These are phyloP conservation scores for Megaceryle alcyon DNA, from an alignment of 2,797 vertebrate species.

Conservation along the genomic window DNA sequence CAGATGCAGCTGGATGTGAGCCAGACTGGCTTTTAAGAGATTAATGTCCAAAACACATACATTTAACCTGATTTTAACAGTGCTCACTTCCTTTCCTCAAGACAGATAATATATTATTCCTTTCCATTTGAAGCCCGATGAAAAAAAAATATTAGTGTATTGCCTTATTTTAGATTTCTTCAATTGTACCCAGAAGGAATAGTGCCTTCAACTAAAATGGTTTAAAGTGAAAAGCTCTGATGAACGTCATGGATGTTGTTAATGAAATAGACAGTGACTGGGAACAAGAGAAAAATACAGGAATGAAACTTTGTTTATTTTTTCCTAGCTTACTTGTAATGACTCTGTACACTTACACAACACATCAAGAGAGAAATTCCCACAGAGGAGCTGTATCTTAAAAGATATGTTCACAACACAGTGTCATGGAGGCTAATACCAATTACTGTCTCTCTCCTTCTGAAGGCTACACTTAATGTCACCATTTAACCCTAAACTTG, in stretches of 20 bases:
- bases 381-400: not conserved
- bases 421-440: not conserved
- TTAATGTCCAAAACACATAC: not conserved
- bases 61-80: not conserved
- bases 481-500: not conserved
- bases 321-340: not conserved
- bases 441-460: not conserved
- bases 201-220: not conserved
- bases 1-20: not conserved
- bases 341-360: not conserved
- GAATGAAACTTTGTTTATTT: not conserved
- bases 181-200: not conserved
- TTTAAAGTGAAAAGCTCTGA: not conserved
- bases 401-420: not conserved
- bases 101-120: not conserved
- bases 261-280: not conserved
- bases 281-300: not conserved
- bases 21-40: not conserved
- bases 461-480: not conserved
- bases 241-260: not conserved
- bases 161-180: not conserved
- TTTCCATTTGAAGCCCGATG: not conserved
- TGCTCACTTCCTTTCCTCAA: not conserved
- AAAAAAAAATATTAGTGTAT: not conserved
- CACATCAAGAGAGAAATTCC: not conserved